These are phyloP conservation scores for Cyanoderma ruficeps DNA, from an alignment of 2,113 vertebrate genomes.

Conservation along the genomic window DNA sequence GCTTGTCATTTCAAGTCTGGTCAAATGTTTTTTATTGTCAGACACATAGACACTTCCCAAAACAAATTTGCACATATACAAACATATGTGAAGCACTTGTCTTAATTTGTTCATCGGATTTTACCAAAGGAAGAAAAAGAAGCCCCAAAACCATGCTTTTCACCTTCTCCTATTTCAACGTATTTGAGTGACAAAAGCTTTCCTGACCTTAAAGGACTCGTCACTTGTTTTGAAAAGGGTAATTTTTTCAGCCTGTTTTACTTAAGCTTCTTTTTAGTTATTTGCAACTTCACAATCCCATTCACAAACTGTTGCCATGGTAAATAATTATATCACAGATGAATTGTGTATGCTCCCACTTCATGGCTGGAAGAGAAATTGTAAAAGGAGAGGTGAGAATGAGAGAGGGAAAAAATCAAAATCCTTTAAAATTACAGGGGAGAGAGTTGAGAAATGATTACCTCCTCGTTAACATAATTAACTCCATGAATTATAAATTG, in stretches of 20 bases:
- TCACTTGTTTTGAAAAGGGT: slow-evolving; percentile 66
- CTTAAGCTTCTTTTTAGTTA: slow-evolving; percentile 77
- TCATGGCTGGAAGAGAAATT: slow-evolving; percentile 78
- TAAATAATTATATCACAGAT: slow-evolving; percentile 84
- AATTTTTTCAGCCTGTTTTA: slow-evolving; percentile 65
- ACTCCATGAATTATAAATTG: slow-evolving; percentile 84
- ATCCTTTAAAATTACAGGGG: slow-evolving; percentile 78
- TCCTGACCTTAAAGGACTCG: slow-evolving; percentile 56
- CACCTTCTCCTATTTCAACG: slow-evolving; percentile 36
- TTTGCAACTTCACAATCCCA: slow-evolving; percentile 75
- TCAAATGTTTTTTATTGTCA: neutral
- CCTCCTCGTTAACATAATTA: slow-evolving; percentile 82
- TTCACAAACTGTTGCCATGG: slow-evolving; percentile 83
- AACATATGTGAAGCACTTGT: neutral
- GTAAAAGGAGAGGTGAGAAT: slow-evolving; percentile 63
- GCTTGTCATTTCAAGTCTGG: neutral
- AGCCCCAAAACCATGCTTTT: neutral
- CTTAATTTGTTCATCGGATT: slow-evolving; percentile 35
- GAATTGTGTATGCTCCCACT: slow-evolving; percentile 76
- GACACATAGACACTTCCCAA: neutral
- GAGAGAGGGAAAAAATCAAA: slow-evolving; percentile 46
- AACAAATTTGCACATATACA: neutral
- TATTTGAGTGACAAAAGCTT: slow-evolving; percentile 54
- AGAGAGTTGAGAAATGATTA: slow-evolving; percentile 75
- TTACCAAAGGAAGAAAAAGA: slow-evolving; percentile 1